These are phyloP conservation scores for Camponotus pennsylvanicus DNA, from an alignment of 1,140 invertebrate genomes.

Conservation along the genomic window DNA sequence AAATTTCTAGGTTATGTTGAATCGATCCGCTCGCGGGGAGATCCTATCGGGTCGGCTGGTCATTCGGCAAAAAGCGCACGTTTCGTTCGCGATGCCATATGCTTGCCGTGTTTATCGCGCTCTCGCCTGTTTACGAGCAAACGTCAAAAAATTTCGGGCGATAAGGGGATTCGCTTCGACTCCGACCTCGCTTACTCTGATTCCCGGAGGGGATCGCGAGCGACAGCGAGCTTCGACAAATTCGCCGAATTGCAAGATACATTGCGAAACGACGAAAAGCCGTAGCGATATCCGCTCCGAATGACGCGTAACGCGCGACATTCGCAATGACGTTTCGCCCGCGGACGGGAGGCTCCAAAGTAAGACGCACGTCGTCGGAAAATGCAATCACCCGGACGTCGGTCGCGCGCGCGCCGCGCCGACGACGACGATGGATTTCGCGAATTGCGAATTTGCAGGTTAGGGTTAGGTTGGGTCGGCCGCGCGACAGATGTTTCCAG, in stretches of 20 bases:
- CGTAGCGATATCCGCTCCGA: background rate
- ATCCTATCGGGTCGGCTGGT: background rate
- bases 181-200: too few species aligned
- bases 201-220: background rate
- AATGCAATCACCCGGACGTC: background rate
- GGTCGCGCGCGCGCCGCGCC: background rate
- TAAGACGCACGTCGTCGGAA: constrained; percentile 19
- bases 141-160: too few species aligned
- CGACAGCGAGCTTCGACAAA: too few species aligned
- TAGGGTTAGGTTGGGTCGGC: constrained; percentile 63
- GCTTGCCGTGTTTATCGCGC: background rate
- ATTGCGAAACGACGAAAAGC: too few species aligned
- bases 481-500: constrained; percentile 68
- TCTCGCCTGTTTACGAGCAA: background rate
- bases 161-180: too few species aligned
- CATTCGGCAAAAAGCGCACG: background rate
- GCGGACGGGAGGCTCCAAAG: constrained; percentile 13
- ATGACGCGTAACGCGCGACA: background rate
- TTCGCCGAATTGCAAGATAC: too few species aligned
- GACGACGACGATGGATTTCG: constrained; percentile 8
- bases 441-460: constrained; percentile 54
- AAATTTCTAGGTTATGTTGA: constrained; percentile 33
- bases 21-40: background rate
- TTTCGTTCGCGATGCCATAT: constrained; percentile 7
- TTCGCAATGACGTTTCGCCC: background rate